These are phyloP conservation scores for Diplodus puntazzo DNA, from an alignment of 2,797 vertebrate genomes.

Conservation along the genomic window DNA sequence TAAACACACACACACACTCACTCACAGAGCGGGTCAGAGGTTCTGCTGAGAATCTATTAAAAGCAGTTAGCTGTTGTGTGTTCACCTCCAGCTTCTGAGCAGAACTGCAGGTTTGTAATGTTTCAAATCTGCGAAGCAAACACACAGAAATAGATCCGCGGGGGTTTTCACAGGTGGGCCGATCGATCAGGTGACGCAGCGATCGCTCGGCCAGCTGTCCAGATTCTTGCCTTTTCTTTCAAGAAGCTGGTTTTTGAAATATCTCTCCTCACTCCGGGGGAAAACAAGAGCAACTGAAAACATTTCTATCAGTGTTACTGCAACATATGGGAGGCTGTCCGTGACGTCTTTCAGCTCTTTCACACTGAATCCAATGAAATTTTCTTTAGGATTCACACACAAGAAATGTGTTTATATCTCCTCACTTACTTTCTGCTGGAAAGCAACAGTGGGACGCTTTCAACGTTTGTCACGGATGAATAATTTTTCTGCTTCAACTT, in stretches of 20 bases:
- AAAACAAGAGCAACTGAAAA: not conserved
- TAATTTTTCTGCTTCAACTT: too few species aligned
- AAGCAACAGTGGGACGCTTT: too few species aligned
- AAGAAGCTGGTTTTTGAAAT: not conserved
- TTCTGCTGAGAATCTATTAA: constrained; percentile 40
- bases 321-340: not conserved
- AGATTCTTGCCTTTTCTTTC: constrained; percentile 9
- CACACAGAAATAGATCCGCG: not conserved
- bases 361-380: too few species aligned
- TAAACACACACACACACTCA: constrained; percentile 22
- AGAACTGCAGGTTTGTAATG: not conserved
- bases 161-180: not conserved
- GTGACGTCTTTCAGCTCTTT: too few species aligned
- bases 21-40: constrained; percentile 52
- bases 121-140: constrained; percentile 1
- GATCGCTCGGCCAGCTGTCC: not conserved
- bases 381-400: too few species aligned
- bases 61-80: not conserved
- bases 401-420: too few species aligned
- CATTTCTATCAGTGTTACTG: not conserved
- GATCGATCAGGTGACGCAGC: constrained; percentile 38
- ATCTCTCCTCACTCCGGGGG: not conserved
- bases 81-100: constrained; percentile 23
- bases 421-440: too few species aligned
- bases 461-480: too few species aligned